A percentile compares a stretch with the other conserved stretches of the same genome.
These are phyloP conservation scores for Eupithecia subumbrata DNA, from an alignment of 2,888 invertebrate genomes.

Conservation along the genomic window DNA sequence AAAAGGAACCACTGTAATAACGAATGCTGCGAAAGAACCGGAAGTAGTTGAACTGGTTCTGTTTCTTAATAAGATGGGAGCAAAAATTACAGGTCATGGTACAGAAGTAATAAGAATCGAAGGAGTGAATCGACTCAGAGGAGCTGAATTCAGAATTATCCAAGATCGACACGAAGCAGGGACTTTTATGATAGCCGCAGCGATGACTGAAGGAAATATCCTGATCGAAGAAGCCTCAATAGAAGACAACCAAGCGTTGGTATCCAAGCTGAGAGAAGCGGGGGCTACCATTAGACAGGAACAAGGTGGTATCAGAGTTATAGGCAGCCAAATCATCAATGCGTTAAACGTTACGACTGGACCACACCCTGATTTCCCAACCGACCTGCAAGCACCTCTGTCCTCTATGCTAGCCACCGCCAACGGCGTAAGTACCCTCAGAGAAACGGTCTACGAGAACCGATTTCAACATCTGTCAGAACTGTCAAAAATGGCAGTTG, in stretches of 20 bases:
- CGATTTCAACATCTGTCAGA: conserved; percentile 35
- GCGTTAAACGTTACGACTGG: conserved; percentile 21
- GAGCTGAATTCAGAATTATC: conserved; percentile 22
- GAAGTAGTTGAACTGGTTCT: conserved; percentile 37
- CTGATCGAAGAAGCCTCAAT: conserved; percentile 25
- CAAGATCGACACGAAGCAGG: conserved; percentile 41
- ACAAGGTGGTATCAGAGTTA: conserved; percentile 28
- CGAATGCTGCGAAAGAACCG: conserved; percentile 39
- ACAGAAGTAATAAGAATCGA: conserved; percentile 22
- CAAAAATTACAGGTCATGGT: conserved; percentile 33
- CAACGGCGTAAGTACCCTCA: conserved; percentile 22
- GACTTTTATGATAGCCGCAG: conserved; percentile 43
- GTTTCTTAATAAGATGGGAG: conserved; percentile 40
- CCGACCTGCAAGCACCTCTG: conserved; percentile 36
- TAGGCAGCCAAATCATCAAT: conserved; percentile 27
- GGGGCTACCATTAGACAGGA: conserved; percentile 31
- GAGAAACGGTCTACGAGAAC: conserved; percentile 35
- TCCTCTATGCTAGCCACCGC: conserved; percentile 25
- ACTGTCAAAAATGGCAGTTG: conserved; percentile 27
- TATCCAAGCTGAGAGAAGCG: conserved; percentile 26
- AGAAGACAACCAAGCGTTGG: conserved; percentile 19
- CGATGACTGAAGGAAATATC: conserved; percentile 37
- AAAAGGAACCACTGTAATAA: conserved; percentile 31
- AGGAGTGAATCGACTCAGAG: conserved; percentile 29
- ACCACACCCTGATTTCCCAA: conserved; percentile 37